Evolutionary conservation across 2,888 invertebrate genomes (phyloP).

Genomic region (Apotomis betuletana): DNA sequence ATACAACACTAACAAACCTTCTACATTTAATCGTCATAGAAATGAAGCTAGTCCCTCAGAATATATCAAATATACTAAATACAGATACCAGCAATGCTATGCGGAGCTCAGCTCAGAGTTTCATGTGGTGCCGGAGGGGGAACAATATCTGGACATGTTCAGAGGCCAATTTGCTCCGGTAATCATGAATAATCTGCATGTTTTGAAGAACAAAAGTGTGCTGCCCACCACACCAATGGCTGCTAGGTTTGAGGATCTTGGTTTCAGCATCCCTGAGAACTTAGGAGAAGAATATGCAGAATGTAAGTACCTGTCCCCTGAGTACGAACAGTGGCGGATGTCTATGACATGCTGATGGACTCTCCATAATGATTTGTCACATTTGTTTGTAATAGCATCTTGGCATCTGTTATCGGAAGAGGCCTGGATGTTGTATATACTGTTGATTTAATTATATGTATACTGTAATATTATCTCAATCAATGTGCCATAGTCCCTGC

Average conservation of each 20-base stretch:
- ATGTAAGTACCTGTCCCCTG: constrained; percentile 53
- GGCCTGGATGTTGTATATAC: no score
- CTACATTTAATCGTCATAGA: not conserved
- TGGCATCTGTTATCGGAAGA: no score
- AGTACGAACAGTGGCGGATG: no score
- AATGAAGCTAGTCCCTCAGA: constrained; percentile 8
- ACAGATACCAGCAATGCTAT: constrained; percentile 13
- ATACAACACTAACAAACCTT: no score
- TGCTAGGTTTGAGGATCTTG: constrained; percentile 53
- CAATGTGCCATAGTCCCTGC: no score
- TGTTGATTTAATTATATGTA: no score
- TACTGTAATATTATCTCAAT: no score
- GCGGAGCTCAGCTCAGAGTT: constrained; percentile 43
- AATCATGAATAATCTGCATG: constrained; percentile 43
- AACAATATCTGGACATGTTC: constrained; percentile 60
- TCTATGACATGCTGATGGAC: no score
- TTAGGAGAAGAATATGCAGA: constrained; percentile 51
- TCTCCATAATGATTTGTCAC: no score
- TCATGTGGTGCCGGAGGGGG: constrained; percentile 57
- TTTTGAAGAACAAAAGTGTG: constrained; percentile 61
- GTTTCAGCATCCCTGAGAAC: constrained; percentile 52
- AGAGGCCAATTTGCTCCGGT: constrained; percentile 48
- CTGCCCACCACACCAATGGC: constrained; percentile 50
- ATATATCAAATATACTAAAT: constrained; percentile 20
- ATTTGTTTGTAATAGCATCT: no score